Evolutionary conservation across 2,888 invertebrate genomes (phyloP).

Genomic region (Noctua comes): DNA sequence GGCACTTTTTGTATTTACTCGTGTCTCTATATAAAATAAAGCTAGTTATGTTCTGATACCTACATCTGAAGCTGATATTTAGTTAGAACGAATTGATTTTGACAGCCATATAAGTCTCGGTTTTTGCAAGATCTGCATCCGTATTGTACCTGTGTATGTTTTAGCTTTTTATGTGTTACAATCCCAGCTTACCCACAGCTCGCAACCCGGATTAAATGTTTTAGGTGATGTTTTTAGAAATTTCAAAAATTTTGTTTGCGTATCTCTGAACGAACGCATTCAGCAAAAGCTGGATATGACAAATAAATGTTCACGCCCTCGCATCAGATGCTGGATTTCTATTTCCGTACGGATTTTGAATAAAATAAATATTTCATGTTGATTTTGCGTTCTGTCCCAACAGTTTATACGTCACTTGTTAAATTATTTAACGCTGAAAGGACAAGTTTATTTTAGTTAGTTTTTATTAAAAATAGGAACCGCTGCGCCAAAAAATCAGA

Average conservation of each 20-base stretch:
- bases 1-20: neutral
- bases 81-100: neutral
- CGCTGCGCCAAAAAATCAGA: constrained; percentile 32
- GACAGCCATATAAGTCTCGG: neutral
- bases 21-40: neutral
- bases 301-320: constrained; percentile 38
- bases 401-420: constrained; percentile 1
- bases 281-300: constrained; percentile 25
- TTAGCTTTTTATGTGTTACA: constrained; percentile 15
- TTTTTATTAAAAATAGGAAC: constrained; percentile 28
- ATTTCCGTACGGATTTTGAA: constrained; percentile 43
- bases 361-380: constrained; percentile 30
- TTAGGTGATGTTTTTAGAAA: constrained; percentile 8
- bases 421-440: neutral
- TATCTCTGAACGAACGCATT: constrained; percentile 33
- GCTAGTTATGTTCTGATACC: neutral
- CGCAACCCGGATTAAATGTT: constrained; percentile 15
- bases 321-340: constrained; percentile 24
- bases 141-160: neutral
- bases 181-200: constrained; percentile 15
- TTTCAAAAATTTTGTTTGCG: constrained; percentile 23
- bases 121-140: neutral
- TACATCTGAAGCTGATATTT: neutral
- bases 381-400: neutral
- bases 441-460: neutral